phyloP scores from a whole-genome alignment of 2,113 vertebrate genomes.

The Lampris megalopsis region DNA sequence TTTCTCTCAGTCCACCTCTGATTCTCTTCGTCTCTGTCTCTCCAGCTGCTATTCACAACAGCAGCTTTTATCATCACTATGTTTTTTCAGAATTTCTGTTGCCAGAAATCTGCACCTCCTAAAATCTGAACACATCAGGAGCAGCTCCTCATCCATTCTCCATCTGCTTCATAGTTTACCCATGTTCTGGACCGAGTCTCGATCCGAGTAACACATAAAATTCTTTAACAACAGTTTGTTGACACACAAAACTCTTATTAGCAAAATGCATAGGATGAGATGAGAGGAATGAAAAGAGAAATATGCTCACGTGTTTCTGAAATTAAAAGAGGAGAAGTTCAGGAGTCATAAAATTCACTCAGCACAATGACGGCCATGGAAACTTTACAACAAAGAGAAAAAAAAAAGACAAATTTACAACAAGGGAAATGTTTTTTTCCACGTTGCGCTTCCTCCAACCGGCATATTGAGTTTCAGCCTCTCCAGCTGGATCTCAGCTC shows the following conservation, averaged over 20 bases:
- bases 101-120: no score
- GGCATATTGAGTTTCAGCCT: conserved; percentile 6
- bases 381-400: not conserved
- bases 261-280: no score
- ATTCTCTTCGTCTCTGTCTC: not conserved
- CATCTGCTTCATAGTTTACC: not conserved
- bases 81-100: no score
- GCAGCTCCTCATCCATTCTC: not conserved
- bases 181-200: no score
- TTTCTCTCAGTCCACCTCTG: not conserved
- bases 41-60: conserved; percentile 15
- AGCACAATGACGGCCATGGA: no score
- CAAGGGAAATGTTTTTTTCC: not conserved
- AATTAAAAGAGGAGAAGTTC: not conserved
- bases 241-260: not conserved
- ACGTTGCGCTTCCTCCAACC: no score
- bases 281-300: no score
- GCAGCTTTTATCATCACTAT: not conserved
- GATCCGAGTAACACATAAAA: no score
- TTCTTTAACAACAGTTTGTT: not conserved
- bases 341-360: no score
- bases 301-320: not conserved
- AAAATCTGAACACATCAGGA: not conserved
- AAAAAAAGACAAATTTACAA: not conserved
- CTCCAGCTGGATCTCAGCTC: not conserved